Evolutionary conservation across 2,113 vertebrate genomes (phyloP), one percentile per base, ranked within the genome.

Genomic region (Amphiprion percula): DNA sequence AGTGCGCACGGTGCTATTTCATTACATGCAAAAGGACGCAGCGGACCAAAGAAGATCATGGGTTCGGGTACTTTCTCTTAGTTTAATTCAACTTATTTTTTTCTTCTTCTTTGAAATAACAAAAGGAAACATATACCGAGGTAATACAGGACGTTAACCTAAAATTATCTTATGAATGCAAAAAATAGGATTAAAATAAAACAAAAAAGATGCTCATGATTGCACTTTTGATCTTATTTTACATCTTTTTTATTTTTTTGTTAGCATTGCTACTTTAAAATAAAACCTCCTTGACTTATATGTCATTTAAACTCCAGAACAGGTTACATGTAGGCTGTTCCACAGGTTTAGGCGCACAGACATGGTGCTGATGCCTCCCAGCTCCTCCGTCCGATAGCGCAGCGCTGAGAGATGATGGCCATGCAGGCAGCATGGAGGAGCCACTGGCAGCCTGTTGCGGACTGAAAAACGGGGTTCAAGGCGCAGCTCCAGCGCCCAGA

Each of bases 401-500:
- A 59, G 41, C 17, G 69, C 66, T 50, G 52, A 37, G 68, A 21
- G 65, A 50, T 37, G 74, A n/a, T 15, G 70, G 56, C 47, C 49
- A 44, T 10, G 76, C 50, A 2, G 50, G 44, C 2, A 44, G 12
- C 26, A 14, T 56, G 60, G 5, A 8, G 44, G 17, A 0, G 33
- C 7, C 9, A 14, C 41, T 14, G 56, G n/a, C 79, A 68, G 79
- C 62, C 69, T 79, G 86, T 68, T 75, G 82, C 60, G 33, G 33
- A 26, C 67, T 21, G 44, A 26, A 3, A 7, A 30, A 50, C 4
- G 70, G 69, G 78, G 64, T 68, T 53, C 77, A 30, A 66, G 72
- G 73, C 80, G 66, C 66, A 24, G 74, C 75, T 82, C 83, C 89
- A 94, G 96, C 92, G 90, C 94, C 93, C 95, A 87, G 90, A 94